A percentile compares a stretch with the other conserved stretches of the same genome.
Conservation (phyloP, 2,888 invertebrate species). For the Rhogogaster chlorosoma region DNA sequence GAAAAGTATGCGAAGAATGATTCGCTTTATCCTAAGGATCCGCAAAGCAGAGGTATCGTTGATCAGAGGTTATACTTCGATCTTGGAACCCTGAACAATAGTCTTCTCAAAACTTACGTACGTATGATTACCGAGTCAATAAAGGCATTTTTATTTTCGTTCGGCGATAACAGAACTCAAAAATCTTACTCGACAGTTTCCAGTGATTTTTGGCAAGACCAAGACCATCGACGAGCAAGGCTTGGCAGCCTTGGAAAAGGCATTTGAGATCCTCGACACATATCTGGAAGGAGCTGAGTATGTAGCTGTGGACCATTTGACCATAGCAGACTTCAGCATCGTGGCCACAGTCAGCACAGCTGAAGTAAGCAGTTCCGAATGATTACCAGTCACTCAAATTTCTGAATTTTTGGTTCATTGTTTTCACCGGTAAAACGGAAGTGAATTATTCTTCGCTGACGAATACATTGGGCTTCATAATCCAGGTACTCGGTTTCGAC, state of each 20-base stretch:
- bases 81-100: constrained; percentile 86
- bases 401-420: constrained; percentile 52
- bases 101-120: constrained; percentile 87
- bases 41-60: constrained; percentile 87
- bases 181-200: constrained; percentile 79
- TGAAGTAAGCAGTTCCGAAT: constrained; percentile 67
- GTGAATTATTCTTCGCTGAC: not conserved
- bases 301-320: constrained; percentile 84
- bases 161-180: not conserved
- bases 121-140: constrained; percentile 72
- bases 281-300: constrained; percentile 82
- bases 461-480: not conserved
- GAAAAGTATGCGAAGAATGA: constrained; percentile 90
- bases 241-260: constrained; percentile 79
- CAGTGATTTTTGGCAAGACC: constrained; percentile 80
- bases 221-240: constrained; percentile 67
- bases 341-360: constrained; percentile 82
- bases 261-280: constrained; percentile 81
- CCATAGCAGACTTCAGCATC: constrained; percentile 86
- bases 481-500: constrained; percentile 80
- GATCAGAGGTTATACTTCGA: constrained; percentile 91
- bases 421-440: not conserved
- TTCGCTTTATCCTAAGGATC: constrained; percentile 87
- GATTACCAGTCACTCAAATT: constrained; percentile 8
- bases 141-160: not conserved